Conservation (phyloP, 2,797 vertebrate genomes). For the Siniperca undulata region DNA sequence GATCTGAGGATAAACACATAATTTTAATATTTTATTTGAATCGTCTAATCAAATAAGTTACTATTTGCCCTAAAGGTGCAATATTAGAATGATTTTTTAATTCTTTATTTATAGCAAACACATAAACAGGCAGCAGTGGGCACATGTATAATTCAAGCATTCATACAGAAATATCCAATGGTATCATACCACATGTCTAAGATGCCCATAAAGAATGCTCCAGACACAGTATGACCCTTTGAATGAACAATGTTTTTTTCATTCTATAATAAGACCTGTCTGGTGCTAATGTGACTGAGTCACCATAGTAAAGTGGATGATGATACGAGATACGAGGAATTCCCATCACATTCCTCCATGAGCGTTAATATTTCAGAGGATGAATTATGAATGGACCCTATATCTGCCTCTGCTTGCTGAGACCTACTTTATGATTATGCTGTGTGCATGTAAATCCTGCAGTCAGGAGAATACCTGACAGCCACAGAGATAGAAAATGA, state of each 20-base stretch:
- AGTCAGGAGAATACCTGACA: conserved; percentile 33
- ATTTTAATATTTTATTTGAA: conserved; percentile 22
- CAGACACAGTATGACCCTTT: conserved; percentile 55
- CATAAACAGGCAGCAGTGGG: conserved; percentile 6
- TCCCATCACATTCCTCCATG: conserved; percentile 55
- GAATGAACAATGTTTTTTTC: conserved; percentile 44
- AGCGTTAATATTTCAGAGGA: conserved; percentile 76
- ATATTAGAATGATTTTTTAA: conserved; percentile 4
- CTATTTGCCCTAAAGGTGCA: not conserved
- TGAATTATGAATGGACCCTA: conserved; percentile 77
- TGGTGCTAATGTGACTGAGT: conserved; percentile 56
- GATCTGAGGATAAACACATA: conserved; percentile 84
- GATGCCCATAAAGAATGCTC: conserved; percentile 51
- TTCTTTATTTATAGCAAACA: conserved; percentile 29
- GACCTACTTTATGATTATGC: conserved; percentile 64
- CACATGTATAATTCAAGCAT: conserved; percentile 60
- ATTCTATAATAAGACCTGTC: conserved; percentile 42
- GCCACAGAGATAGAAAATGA: not conserved
- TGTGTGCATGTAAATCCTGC: conserved; percentile 50
- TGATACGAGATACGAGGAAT: conserved; percentile 60
- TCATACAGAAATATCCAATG: conserved; percentile 29
- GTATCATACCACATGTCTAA: conserved; percentile 33
- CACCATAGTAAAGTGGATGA: conserved; percentile 56
- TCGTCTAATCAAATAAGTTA: not conserved
- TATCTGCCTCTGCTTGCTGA: conserved; percentile 57